Evolutionary conservation across 1,140 invertebrate species (phyloP), one percentile per base, ranked within the genome.

Genomic region (Drosophila kurseongensis): DNA sequence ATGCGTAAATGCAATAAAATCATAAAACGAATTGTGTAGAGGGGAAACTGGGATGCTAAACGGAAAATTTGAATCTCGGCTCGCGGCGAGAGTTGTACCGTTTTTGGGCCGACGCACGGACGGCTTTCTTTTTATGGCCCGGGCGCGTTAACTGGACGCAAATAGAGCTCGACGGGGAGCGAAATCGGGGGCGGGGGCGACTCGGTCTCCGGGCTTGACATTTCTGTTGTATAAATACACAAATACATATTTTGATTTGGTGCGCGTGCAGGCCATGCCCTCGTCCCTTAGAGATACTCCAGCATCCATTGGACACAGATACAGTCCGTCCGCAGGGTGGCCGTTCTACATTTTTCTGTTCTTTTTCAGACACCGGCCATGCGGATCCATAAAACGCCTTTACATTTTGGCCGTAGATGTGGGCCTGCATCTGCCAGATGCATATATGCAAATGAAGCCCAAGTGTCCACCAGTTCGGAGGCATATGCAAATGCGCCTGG

Each of bases 1-100:
- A 86, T 86, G 83, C 83, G 83, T 86, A 88, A 82, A 86, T 86
- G 83, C 83, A 86, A 86, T 86, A 88, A 89, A 88, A 89, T 83
- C 83, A 88, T 88, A 88, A 88, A 88, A 89, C 51, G 83, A 89
- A 88, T 83, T 86, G 79, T 83, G 60, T 78, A 1, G 48, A 73
- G 72, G 71, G 57, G 65, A 71, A 67, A 73, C n/a, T 48, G 58
- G 55, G 78, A 78, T 78, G 82, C 67, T 78, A 82, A 79, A 88
- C 62, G 62, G 79, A 83, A 86, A 89, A 83, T 88, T 88, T 88
- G 84, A 88, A 83, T 88, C 67, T 80, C 56, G 32, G 63, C 61
- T 74, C 59, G 32, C 40, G 59, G 73, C 66, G 32, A 60, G 40
- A 69, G 51, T 71, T 50, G 65, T 71, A 50, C 45, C 52, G 44